Base-by-base conservation (phyloP, 2,797 vertebrate genomes). In the Danio aesculapii region DNA sequence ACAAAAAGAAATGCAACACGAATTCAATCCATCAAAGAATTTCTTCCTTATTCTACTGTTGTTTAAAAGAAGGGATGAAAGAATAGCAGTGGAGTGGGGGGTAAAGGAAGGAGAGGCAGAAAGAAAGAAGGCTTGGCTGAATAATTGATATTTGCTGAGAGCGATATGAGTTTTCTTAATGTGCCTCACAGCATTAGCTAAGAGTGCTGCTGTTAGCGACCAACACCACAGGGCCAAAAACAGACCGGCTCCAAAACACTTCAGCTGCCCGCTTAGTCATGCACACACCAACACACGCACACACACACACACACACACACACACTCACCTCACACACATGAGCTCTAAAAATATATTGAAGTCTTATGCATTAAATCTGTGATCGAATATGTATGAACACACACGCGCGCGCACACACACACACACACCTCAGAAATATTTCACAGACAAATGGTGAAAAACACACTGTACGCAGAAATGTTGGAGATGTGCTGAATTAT, bases 151-250 rank as follows among this genome's bases (percentile, higher is more conserved):
- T 87, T 92, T 88, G 93, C 94, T 94, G 92, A 94, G 93, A 94
- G 93, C 93, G 91, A 92, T 94, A 94, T 95, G 92, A 94, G 92
- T 95, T 95, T 95, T 94, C 91, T 93, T 95, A 93, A 94, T 94
- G 93, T 94, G 93, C 93, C 93, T 92, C 88, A 92, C 90, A 94
- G 94, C 93, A 16, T 87, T 83, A 87, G 89, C 92, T 92, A 88
- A 92, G 91, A 94, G 91, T 93, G 88, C 86, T 89, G 90, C 92
- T 92, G 92, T 92, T 92, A 93, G 92, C 91, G 78, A 82, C 89
- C 90, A 73, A 89, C 82, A 90, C 93, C 91, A 73, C 87, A 75
- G 90, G 92, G 90, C 86, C 86, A 81, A 89, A 91, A 90, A 83
- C 84, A 76, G 50, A 61, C 78, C 2, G 19, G 71, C 53, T 16